Evolutionary conservation across 1,140 invertebrate species (phyloP).

Genomic region (Cardiocondyla obscurior): DNA sequence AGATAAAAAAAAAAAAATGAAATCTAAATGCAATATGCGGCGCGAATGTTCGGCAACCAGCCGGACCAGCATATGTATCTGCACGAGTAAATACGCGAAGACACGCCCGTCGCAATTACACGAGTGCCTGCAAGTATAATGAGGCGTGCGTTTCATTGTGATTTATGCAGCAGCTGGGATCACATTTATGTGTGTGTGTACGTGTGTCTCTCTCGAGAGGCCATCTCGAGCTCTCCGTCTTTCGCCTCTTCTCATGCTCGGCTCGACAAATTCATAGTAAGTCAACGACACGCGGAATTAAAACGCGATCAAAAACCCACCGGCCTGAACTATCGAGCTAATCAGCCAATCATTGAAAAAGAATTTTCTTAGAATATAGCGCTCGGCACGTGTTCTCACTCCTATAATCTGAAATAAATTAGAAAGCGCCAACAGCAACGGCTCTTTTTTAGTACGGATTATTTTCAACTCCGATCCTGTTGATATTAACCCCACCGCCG

Average conservation of each 20-base stretch:
- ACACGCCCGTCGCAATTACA: conserved; percentile 76
- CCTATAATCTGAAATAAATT: not conserved
- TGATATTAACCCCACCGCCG: not conserved
- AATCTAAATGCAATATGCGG: not conserved
- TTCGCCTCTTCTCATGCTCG: not conserved
- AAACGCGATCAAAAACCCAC: not conserved
- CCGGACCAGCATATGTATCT: conserved; percentile 50
- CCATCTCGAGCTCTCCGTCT: not conserved
- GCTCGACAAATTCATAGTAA: not conserved
- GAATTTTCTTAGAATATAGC: not conserved
- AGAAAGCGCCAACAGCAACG: not conserved
- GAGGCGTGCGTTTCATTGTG: conserved; percentile 72
- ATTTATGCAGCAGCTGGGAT: conserved; percentile 66
- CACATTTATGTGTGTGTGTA: not conserved
- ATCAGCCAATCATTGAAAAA: not conserved
- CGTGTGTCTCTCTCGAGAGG: conserved; percentile 10
- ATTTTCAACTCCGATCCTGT: not conserved
- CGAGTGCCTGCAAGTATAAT: conserved; percentile 73
- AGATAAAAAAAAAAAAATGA: conserved; percentile 2
- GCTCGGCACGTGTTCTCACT: too few relatives aligned
- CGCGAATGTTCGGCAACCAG: conserved; percentile 36
- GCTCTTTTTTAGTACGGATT: not conserved
- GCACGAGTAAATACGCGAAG: conserved; percentile 62
- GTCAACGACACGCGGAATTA: not conserved
- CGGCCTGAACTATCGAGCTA: not conserved